A percentile compares a stretch with the other conserved stretches of the same genome.
Evolutionary conservation across 2,888 invertebrate species (phyloP).

Genomic region (Eupithecia tripunctaria): DNA sequence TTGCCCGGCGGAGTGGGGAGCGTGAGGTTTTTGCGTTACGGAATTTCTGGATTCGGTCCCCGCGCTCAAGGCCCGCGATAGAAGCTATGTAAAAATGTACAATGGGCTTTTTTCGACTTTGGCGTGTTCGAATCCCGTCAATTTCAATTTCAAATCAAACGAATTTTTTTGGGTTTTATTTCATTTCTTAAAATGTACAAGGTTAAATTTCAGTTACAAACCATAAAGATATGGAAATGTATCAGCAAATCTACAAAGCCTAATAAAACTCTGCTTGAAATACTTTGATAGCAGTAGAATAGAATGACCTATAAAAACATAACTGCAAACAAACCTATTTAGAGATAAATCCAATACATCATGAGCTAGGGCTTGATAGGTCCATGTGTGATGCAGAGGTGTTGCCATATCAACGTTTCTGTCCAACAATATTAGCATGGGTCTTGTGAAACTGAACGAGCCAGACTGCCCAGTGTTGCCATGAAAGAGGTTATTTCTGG

Average conservation of each 20-base stretch:
- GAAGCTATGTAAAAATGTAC: background rate
- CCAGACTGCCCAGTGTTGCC: constrained; percentile 91
- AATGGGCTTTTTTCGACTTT: too few species aligned
- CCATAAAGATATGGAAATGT: background rate
- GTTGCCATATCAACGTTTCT: constrained; percentile 98
- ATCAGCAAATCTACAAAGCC: background rate
- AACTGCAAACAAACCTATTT: constrained; percentile 86
- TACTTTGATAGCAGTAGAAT: background rate
- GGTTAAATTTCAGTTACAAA: background rate
- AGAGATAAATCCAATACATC: constrained; percentile 96
- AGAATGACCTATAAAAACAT: background rate
- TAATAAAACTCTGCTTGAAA: background rate
- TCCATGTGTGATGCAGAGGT: constrained; percentile 99
- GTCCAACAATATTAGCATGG: constrained; percentile 95
- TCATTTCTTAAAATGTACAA: too few species aligned
- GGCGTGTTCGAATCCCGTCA: too few species aligned
- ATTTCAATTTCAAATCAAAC: too few species aligned
- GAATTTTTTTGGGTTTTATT: too few species aligned
- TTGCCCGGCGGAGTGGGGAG: too few species aligned
- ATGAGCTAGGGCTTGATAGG: constrained; percentile 98
- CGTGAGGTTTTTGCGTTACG: too few species aligned
- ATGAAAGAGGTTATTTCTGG: constrained; percentile 97
- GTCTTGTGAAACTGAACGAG: constrained; percentile 94
- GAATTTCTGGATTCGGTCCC: too few species aligned
- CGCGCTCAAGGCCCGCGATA: too few species aligned